These are phyloP conservation scores for Corynorhinus townsendii DNA, from an alignment of 2,113 vertebrate species.

Conservation along the genomic window DNA sequence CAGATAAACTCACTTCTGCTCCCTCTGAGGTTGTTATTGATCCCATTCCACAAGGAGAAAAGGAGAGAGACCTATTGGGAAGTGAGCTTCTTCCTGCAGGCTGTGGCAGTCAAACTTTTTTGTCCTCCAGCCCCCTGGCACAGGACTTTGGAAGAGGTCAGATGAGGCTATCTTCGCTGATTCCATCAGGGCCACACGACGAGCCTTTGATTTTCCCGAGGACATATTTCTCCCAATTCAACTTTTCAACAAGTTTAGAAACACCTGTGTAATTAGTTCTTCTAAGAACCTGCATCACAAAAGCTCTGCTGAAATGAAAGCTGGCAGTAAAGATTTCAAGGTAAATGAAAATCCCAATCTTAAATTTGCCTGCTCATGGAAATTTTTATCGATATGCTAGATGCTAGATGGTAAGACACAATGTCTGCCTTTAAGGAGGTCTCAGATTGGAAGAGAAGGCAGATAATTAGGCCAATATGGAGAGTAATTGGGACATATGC, in stretches of 20 bases:
- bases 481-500: neutral
- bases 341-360: neutral
- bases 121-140: neutral
- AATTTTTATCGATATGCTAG: neutral
- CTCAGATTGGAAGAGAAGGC: neutral
- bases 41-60: neutral
- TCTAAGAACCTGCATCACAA: neutral
- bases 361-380: neutral
- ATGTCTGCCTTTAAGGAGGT: neutral
- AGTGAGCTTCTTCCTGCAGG: neutral
- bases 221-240: neutral
- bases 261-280: neutral
- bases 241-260: neutral
- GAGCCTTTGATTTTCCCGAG: neutral
- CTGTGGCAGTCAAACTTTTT: neutral
- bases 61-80: neutral
- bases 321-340: neutral
- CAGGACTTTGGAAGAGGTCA: neutral
- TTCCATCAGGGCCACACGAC: neutral
- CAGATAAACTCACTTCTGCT: neutral
- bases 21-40: neutral
- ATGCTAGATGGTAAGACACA: neutral
- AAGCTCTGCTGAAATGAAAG: neutral
- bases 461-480: neutral
- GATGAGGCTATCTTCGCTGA: neutral